Evolutionary conservation across 2,888 invertebrate genomes (phyloP), one percentile per base, ranked within the genome.

Genomic region (Mayetiola destructor): DNA sequence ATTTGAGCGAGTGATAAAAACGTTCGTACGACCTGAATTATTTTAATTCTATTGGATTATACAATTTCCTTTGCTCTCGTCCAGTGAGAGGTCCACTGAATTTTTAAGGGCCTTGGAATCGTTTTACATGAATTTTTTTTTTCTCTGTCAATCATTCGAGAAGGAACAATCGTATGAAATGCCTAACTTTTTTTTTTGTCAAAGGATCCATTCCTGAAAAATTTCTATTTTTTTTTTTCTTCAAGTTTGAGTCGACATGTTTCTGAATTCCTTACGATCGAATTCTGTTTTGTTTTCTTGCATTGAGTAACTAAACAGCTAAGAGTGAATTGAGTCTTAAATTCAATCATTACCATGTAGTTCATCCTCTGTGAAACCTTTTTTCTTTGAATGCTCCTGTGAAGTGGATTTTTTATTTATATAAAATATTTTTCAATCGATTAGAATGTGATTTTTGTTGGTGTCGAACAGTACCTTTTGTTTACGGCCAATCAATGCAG

Each of bases 331-430:
- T 23, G 20, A 10, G 21, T 42, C 23, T n/a, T 8, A 12, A 42
- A 42, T 21, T 21, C 12, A 29, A 52, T 21, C 21, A 64, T 68
- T 63, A 73, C 73, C 73, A 63, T 64, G 66, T 54, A 73, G 62
- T 66, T 73, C 73, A 59, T 66, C 66, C 56, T 73, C 73, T 54
- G 72, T 72, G 59, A 73, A 73, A 42, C 71, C 70, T 68, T 72
- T 71, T 68, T 72, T 73, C 65, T 71, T 70, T 60, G 71, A 69
- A 61, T 70, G 48, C 59, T 61, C 63, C 72, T 73, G 63, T 29
- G 65, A 66, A 55, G 27, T 57, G 59, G 59, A 59, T 35, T 20
- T 56, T 32, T 6, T 32, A 32, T 6, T 9, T 32, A 32, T 32
- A 32, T 32, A 32, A 32, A 32, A 9, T 9, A 12, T 32, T 32